These are phyloP conservation scores for Symphodus melops DNA, from an alignment of 2,113 vertebrate genomes.

Conservation along the genomic window DNA sequence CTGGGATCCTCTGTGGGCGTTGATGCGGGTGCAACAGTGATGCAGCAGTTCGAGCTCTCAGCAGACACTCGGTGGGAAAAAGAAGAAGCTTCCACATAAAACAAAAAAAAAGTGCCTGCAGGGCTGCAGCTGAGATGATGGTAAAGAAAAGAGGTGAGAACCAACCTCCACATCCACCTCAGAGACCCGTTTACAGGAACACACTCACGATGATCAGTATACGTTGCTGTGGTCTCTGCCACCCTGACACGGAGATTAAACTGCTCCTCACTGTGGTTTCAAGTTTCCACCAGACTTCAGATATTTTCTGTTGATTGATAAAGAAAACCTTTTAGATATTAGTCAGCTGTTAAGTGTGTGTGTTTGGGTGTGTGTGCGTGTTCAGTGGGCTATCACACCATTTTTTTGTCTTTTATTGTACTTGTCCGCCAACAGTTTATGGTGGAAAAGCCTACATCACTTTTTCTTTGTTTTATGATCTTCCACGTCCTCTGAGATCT, in stretches of 20 bases:
- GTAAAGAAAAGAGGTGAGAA: constrained; percentile 29
- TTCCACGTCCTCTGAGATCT: background rate
- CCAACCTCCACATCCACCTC: constrained; percentile 37
- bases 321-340: constrained; percentile 15
- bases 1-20: background rate
- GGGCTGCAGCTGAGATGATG: background rate
- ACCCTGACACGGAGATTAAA: background rate
- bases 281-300: constrained; percentile 23
- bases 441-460: too few relatives aligned
- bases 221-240: constrained; percentile 28
- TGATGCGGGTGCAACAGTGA: constrained; percentile 48
- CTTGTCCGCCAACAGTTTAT: too few relatives aligned
- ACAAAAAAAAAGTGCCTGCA: constrained; percentile 11
- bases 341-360: background rate
- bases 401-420: too few relatives aligned
- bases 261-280: constrained; percentile 8
- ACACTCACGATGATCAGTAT: background rate
- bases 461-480: too few relatives aligned
- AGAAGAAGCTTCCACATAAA: constrained; percentile 68
- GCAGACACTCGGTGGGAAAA: constrained; percentile 50
- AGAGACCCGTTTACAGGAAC: constrained; percentile 62
- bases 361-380: background rate
- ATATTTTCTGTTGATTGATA: background rate
- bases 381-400: background rate
- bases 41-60: constrained; percentile 55